These are phyloP conservation scores for Scaptomyza pallida DNA, from an alignment of 1,140 invertebrate genomes.

Conservation along the genomic window DNA sequence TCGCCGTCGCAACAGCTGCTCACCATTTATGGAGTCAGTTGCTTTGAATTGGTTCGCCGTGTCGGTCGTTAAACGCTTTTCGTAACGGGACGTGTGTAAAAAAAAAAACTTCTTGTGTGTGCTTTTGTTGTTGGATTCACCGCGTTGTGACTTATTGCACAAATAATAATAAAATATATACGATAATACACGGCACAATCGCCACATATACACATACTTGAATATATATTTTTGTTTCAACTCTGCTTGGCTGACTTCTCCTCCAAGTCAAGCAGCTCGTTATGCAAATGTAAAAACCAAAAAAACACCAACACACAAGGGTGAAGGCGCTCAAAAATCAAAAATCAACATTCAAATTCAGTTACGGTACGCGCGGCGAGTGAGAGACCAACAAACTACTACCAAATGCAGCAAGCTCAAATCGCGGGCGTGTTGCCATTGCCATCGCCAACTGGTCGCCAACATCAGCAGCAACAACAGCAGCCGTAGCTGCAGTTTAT, in stretches of 20 bases:
- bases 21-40: constrained; percentile 76
- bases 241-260: constrained; percentile 7
- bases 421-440: constrained; percentile 41
- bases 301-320: constrained; percentile 13
- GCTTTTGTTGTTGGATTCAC: no score
- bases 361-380: neutral
- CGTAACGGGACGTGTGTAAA: constrained; percentile 18
- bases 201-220: neutral
- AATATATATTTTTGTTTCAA: no score
- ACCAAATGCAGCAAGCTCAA: constrained; percentile 27
- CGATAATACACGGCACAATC: constrained; percentile 36
- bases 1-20: constrained; percentile 70
- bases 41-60: constrained; percentile 64
- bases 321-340: constrained; percentile 29
- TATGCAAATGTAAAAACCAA: constrained; percentile 36
- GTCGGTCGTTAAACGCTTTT: constrained; percentile 54
- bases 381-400: neutral
- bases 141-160: constrained; percentile 5
- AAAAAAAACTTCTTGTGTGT: no score
- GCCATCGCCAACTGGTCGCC: constrained; percentile 33
- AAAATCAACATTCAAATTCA: constrained; percentile 29
- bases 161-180: constrained; percentile 37
- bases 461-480: constrained; percentile 10
- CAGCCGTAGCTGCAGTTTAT: constrained; percentile 8
- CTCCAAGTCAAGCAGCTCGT: constrained; percentile 29